Conservation (phyloP, 1,140 invertebrate species). For the Papilio xuthus region DNA sequence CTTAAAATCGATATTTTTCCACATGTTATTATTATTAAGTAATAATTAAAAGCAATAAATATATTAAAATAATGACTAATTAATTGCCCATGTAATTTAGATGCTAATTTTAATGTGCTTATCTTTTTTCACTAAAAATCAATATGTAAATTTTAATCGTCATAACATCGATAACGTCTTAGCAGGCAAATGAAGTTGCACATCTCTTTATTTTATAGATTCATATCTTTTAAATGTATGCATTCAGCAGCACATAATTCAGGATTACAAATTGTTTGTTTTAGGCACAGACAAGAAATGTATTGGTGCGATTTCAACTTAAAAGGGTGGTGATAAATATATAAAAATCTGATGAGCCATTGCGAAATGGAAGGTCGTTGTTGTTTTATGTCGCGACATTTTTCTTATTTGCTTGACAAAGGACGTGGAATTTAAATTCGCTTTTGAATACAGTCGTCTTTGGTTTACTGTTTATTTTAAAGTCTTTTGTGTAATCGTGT, state of each 20-base stretch:
- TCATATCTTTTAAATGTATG: conserved; percentile 80
- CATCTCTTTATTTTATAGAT: conserved; percentile 73
- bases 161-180: conserved; percentile 56
- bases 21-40: conserved; percentile 22
- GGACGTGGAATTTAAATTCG: conserved; percentile 65
- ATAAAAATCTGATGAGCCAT: conserved; percentile 72
- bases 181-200: conserved; percentile 40
- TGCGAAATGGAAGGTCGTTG: conserved; percentile 62
- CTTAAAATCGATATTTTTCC: conserved; percentile 46
- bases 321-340: conserved; percentile 76
- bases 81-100: neutral
- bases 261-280: conserved; percentile 81
- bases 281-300: conserved; percentile 76
- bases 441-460: conserved; percentile 64
- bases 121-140: neutral
- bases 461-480: conserved; percentile 60
- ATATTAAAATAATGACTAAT: neutral
- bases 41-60: neutral
- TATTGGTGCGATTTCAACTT: conserved; percentile 67
- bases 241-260: conserved; percentile 80
- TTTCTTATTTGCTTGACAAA: conserved; percentile 73
- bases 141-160: conserved; percentile 20
- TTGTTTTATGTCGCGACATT: conserved; percentile 62
- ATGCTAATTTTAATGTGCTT: neutral
- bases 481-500: conserved; percentile 58